These are phyloP conservation scores for Stictocephala bisonia DNA, from an alignment of 2,888 invertebrate species.

Conservation along the genomic window DNA sequence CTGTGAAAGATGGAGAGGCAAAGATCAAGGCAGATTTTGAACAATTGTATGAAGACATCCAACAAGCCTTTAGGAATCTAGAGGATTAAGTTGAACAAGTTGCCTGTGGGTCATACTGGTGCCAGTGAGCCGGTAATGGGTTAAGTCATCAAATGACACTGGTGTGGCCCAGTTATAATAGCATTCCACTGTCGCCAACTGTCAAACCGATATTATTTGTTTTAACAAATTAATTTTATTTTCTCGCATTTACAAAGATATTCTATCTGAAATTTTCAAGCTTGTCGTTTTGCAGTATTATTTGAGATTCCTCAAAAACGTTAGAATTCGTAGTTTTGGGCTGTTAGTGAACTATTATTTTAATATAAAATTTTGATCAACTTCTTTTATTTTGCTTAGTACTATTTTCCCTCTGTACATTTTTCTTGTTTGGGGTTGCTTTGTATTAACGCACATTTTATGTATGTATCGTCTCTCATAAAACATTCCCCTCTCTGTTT, in stretches of 20 bases:
- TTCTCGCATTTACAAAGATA: slow-evolving; percentile 33
- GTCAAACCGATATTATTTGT: slow-evolving; percentile 35
- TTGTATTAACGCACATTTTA: slow-evolving; percentile 40
- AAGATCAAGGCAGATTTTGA: slow-evolving; percentile 98
- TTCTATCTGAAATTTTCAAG: slow-evolving; percentile 27
- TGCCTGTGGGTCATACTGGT: neutral
- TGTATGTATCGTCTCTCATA: slow-evolving; percentile 29
- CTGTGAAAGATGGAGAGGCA: slow-evolving; percentile 96
- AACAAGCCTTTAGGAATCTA: slow-evolving; percentile 96
- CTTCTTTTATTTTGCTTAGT: slow-evolving; percentile 26
- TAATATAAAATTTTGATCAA: slow-evolving; percentile 16
- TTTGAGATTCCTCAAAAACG: slow-evolving; percentile 38
- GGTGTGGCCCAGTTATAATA: neutral
- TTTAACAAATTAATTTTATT: slow-evolving; percentile 30
- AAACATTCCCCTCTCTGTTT: slow-evolving; percentile 38
- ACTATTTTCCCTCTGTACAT: slow-evolving; percentile 12
- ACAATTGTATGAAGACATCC: slow-evolving; percentile 96
- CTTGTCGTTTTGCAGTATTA: slow-evolving; percentile 39
- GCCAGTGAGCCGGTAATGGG: slow-evolving; percentile 28
- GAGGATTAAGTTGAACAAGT: slow-evolving; percentile 83
- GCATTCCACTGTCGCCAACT: slow-evolving; percentile 37
- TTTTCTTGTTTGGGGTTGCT: slow-evolving; percentile 31
- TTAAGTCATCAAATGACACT: neutral
- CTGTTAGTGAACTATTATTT: slow-evolving; percentile 43
- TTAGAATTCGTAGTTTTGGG: slow-evolving; percentile 38